Conservation (phyloP, 2,113 vertebrate genomes). For the Nyctereutes procyonoides region DNA sequence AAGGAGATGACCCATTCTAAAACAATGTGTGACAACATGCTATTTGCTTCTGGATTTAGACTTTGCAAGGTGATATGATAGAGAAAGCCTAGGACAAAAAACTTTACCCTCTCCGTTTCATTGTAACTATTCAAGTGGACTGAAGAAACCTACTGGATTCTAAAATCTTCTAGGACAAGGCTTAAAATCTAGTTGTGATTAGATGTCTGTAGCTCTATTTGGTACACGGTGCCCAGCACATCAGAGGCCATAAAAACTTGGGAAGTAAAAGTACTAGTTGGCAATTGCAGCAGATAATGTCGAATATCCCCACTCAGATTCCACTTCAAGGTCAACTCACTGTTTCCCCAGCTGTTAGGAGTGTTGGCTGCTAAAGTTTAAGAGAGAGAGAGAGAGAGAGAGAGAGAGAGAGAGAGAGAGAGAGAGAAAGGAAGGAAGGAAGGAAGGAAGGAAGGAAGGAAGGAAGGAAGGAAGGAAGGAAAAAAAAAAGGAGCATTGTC, state of each 20-base stretch:
- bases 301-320: too few relatives aligned
- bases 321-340: neutral
- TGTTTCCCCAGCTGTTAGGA: neutral
- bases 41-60: slow-evolving; percentile 53
- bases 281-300: neutral
- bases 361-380: neutral
- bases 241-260: neutral
- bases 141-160: neutral
- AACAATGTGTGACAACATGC: slow-evolving; percentile 13
- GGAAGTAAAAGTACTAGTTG: neutral
- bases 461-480: too few relatives aligned
- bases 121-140: neutral
- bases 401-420: too few relatives aligned
- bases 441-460: too few relatives aligned
- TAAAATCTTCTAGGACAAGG: neutral
- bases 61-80: neutral
- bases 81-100: neutral
- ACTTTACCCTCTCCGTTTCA: slow-evolving; percentile 2
- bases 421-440: too few relatives aligned
- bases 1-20: neutral
- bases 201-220: neutral
- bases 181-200: neutral
- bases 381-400: too few relatives aligned
- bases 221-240: neutral
- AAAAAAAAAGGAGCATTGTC: neutral